Evolutionary conservation across 2,888 invertebrate species (phyloP).

Genomic region (Oscheius sp.): DNA sequence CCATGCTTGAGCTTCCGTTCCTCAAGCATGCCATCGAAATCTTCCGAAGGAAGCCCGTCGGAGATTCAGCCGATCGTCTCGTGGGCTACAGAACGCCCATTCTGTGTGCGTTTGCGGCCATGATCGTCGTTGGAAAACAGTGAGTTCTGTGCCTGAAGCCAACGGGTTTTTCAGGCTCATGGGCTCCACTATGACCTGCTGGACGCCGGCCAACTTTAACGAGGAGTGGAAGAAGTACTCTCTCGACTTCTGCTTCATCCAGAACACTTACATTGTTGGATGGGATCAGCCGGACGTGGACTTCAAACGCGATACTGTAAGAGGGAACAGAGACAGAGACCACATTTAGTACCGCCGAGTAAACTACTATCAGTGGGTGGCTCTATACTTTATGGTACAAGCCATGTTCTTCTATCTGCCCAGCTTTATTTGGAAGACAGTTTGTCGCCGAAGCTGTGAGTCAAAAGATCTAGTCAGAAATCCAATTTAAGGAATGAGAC

Average conservation of each 20-base stretch:
- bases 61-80: slow-evolving; percentile 31
- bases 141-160: neutral
- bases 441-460: neutral
- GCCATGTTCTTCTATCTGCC: slow-evolving; percentile 25
- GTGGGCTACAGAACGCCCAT: slow-evolving; percentile 7
- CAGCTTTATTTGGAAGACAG: slow-evolving; percentile 17
- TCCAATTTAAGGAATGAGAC: neutral
- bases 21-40: slow-evolving; percentile 9
- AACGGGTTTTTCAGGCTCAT: slow-evolving; percentile 8
- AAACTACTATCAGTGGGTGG: slow-evolving; percentile 32
- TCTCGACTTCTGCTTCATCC: slow-evolving; percentile 26
- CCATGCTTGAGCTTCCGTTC: slow-evolving; percentile 24
- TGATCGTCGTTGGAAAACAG: slow-evolving; percentile 30
- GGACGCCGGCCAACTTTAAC: slow-evolving; percentile 12
- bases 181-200: slow-evolving; percentile 32
- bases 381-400: slow-evolving; percentile 20
- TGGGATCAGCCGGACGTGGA: no score
- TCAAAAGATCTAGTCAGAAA: neutral
- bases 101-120: slow-evolving; percentile 14
- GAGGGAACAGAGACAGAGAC: neutral
- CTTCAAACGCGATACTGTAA: neutral
- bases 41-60: slow-evolving; percentile 11
- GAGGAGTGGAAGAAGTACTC: slow-evolving; percentile 9
- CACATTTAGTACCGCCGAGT: slow-evolving; percentile 11
- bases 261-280: slow-evolving; percentile 24